Base-by-base conservation (phyloP, 2,797 vertebrate species). In the Gorsachius magnificus region DNA sequence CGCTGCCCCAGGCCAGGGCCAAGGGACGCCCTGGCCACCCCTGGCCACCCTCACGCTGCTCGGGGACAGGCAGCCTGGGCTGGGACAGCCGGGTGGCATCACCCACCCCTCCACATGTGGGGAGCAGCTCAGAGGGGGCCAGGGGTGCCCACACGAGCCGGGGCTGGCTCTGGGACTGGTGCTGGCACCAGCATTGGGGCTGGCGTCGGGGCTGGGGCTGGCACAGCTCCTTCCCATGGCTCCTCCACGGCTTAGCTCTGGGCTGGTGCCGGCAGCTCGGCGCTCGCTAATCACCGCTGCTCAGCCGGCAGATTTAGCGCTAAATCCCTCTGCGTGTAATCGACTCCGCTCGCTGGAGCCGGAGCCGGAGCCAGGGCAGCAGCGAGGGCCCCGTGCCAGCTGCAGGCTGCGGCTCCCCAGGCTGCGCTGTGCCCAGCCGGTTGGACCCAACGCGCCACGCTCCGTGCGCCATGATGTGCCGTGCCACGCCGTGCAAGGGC, bases 251-350 rank as follows among this genome's bases (percentile, higher is more conserved):
- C 77, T 65, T 22, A 51, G 79, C 75, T 68, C 82, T 2, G 21
- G 60, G 53, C 82, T 84, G 82, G 84, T 21, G 4, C 22, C 33
- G 5, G 74, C 78, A 38, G 92, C 90, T 70, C 92, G 1, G 1
- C 41, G 8, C 54, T 82, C 13, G 4, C 22, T 96, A 75, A 93
- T 96, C 89, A 1, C 81, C 1, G 20, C 90, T 11, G 90, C 93
- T 88, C 93, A 90, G 92, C n/a, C 82, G 7, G 93, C 26, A 66
- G 93, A 95, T 95, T 94, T 63, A 94, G 65, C 12, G 17, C 95
- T 93, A 82, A 96, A 96, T 84, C 96, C 93, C 89, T 65, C 70
- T 18, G 75, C 29, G 15, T 38, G 91, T 64, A n/a, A 95, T 51
- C 20, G 58, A 72, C 84, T 96, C 96, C 0, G 10, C 72, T 38